Evolutionary conservation across 2,888 invertebrate genomes (phyloP), one percentile per base, ranked within the genome.

Genomic region (Terebella lapidaria): DNA sequence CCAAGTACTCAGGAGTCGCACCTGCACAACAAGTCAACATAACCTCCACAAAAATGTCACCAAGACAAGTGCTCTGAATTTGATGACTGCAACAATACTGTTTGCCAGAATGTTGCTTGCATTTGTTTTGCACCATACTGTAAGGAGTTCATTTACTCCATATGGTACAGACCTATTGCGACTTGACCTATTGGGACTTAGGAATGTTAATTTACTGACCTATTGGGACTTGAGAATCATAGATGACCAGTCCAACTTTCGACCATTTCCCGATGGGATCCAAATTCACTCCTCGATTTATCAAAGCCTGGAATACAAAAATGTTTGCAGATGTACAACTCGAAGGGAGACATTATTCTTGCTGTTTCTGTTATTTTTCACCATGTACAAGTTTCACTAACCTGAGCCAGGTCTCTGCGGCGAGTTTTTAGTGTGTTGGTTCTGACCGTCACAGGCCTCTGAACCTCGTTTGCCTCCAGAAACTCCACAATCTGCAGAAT

Each of bases 181-280:
- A n/a, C n/a, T n/a, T n/a, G n/a, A n/a, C n/a, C n/a, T n/a, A n/a
- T n/a, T n/a, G n/a, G n/a, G n/a, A n/a, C n/a, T n/a, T n/a, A n/a
- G n/a, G n/a, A n/a, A n/a, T n/a, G n/a, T n/a, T n/a, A n/a, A n/a
- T n/a, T n/a, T n/a, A n/a, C n/a, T 5, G 63, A 82, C 96, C 97
- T 71, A 99, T 84, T 0, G 97, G 96, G 0, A 99, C 95, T 74
- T 94, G 92, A 0, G 96, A 90, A 68, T 91, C 94, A 80, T 94
- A 99, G 5, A 99, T 86, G 1, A 99, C 94, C 30, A 99, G 84
- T 15, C 99, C 99, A 24, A 96, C 92, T 84, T 95, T 97, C 54
- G 94, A 93, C 99, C 99, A 99, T 80, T 95, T 93, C 3, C 95
- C 97, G 59, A 99, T 86, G 0, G 97, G 96, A 83, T 99, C 97